Conservation (phyloP, 2,113 vertebrate genomes). For the Paramormyrops kingsleyae region DNA sequence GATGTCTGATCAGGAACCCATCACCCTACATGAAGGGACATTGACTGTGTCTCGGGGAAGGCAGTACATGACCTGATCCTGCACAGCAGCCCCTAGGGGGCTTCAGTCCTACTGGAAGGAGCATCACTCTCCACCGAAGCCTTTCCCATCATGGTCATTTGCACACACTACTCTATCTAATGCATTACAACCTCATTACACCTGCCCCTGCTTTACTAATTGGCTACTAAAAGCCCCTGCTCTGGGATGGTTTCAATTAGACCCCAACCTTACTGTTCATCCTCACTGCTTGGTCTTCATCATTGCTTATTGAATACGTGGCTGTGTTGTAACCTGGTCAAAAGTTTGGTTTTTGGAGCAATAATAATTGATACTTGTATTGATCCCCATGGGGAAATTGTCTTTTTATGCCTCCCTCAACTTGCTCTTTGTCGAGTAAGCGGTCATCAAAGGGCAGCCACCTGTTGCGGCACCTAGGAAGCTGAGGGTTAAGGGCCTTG, state of each 20-base stretch:
- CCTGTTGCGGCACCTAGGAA: too few relatives aligned
- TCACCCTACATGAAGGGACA: neutral
- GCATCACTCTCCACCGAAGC: neutral
- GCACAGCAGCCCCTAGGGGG: neutral
- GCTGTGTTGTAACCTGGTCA: neutral
- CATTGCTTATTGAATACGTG: neutral
- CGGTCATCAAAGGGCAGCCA: too few relatives aligned
- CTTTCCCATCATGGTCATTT: neutral
- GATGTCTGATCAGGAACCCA: neutral
- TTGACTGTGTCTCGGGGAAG: neutral
- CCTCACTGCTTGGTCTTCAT: neutral
- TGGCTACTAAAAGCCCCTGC: neutral
- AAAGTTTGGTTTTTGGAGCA: neutral
- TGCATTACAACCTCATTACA: neutral
- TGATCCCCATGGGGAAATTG: too few relatives aligned
- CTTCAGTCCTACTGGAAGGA: neutral
- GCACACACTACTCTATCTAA: neutral
- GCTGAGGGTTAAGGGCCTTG: too few relatives aligned
- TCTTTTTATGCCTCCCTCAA: too few relatives aligned
- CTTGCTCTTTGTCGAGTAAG: too few relatives aligned
- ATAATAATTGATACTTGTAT: too few relatives aligned
- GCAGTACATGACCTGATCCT: neutral
- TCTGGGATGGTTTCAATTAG: neutral
- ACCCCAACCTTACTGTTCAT: neutral
- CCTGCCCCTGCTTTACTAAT: neutral